Base-by-base conservation (phyloP, 2,888 invertebrate species). In the Galerucella calmariensis region DNA sequence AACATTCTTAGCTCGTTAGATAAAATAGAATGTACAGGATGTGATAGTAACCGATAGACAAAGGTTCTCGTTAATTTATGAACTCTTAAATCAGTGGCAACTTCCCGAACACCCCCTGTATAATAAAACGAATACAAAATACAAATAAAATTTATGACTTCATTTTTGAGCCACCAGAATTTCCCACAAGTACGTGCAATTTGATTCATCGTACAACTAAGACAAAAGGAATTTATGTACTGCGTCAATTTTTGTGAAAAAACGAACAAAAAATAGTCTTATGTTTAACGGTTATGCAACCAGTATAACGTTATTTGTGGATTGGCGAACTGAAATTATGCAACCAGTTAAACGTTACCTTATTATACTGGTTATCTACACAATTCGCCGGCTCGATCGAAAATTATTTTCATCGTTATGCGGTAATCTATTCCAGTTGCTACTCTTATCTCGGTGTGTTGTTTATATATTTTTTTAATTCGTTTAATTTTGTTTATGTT, bases 271-370 rank as follows among this genome's bases (percentile, higher is more conserved):
- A 62, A 8, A 12, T 3, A 61, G 6, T 35, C 62, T 66, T 66
- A 48, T 62, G 53, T 27, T 44, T 68, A 59, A 48, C 58, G 44
- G 53, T 44, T 77, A 77, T 73, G 73, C 77, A 77, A 77, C 77
- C 69, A 67, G 59, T 63, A 63, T 70, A 68, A 65, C 76, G 59
- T 5, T 14, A 20, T 12, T 12, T n/a, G 6, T 14, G n/a, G n/a
- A 44, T 24, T 59, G 71, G 68, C 53, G 6, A 27, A 46, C 53
- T 6, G 53, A 74, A 69, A 51, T 51, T 51, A 51, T 51, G 51
- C 51, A 51, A 51, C 51, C 51, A 51, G 51, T 51, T 51, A 51
- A 51, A 51, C 51, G n/a, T 51, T 14, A n/a, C n/a, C 6, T 5
- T 51, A 51, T 4, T 4, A n/a, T 51, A 51, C 51, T 51, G 51